Conservation (phyloP, 2,797 vertebrate genomes). For the Sebastes elongatus region DNA sequence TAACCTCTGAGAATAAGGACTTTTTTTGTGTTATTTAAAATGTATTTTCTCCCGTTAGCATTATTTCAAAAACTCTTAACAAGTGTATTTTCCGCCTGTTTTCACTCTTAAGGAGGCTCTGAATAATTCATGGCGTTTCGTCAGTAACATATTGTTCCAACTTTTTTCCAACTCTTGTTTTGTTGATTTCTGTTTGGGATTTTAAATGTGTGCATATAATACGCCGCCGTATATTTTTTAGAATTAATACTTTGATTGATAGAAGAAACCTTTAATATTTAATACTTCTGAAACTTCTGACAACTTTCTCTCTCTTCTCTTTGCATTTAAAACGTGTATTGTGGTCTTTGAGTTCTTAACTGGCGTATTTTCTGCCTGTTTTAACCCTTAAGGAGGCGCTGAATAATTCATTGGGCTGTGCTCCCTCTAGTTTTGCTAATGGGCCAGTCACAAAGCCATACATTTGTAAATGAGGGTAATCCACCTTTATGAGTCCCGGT, state of each 20-base stretch:
- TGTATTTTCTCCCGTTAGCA: neutral
- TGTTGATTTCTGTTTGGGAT: neutral
- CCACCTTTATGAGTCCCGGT: conserved; percentile 59
- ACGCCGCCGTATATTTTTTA: neutral
- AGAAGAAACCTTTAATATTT: neutral
- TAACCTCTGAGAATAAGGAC: neutral
- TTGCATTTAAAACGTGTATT: conserved; percentile 31
- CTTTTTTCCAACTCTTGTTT: neutral
- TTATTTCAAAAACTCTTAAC: conserved; percentile 22
- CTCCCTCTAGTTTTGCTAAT: conserved; percentile 63
- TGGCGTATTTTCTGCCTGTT: conserved; percentile 69
- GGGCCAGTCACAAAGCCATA: conserved; percentile 74
- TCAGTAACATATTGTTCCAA: conserved; percentile 25
- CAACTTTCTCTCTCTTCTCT: neutral
- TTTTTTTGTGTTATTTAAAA: neutral
- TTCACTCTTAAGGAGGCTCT: conserved; percentile 17
- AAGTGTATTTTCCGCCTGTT: conserved; percentile 21
- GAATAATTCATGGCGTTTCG: conserved; percentile 49
- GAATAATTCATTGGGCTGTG: conserved; percentile 72
- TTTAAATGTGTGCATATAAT: neutral
- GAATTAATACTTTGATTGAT: neutral
- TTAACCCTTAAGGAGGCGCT: conserved; percentile 74
- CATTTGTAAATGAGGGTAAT: conserved; percentile 80
- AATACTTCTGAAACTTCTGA: neutral
- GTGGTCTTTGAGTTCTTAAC: conserved; percentile 54